A percentile compares a stretch with the other conserved stretches of the same genome.
phyloP scores from a whole-genome alignment of 2,888 invertebrate genomes.

The Thyatira batis region DNA sequence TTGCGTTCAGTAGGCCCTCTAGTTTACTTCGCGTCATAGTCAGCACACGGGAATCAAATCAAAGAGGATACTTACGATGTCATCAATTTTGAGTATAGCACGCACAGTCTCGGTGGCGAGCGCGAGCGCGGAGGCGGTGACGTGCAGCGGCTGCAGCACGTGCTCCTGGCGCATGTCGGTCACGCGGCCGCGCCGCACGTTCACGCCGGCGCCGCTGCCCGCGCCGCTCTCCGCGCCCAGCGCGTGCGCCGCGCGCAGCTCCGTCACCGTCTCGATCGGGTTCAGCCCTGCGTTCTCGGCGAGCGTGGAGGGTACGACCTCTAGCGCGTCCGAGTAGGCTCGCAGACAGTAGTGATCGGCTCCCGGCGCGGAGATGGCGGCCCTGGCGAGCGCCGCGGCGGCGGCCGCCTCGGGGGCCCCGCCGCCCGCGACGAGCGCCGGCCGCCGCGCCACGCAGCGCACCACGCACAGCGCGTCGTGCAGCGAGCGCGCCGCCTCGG shows the following conservation, averaged over 20 bases:
- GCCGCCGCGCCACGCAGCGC: conserved; percentile 97
- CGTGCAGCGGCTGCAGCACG: conserved; percentile 98
- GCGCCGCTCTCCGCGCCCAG: conserved; percentile 86
- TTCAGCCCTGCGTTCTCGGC: conserved; percentile 88
- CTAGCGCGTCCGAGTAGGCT: conserved; percentile 97
- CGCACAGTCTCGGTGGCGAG: conserved; percentile 98
- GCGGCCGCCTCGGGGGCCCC: conserved; percentile 99
- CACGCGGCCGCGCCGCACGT: conserved; percentile 97
- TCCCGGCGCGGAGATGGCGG: conserved; percentile 92
- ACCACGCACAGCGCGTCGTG: conserved; percentile 96
- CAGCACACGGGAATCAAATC: too few species aligned
- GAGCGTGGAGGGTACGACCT: conserved; percentile 83
- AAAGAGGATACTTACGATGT: conserved; percentile 89
- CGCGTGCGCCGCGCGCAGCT: conserved; percentile 96
- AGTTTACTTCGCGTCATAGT: too few species aligned
- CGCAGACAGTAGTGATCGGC: conserved; percentile 97
- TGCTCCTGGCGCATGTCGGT: conserved; percentile 98
- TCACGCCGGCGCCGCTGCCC: conserved; percentile 94
- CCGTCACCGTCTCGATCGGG: conserved; percentile 97
- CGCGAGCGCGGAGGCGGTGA: conserved; percentile 95
- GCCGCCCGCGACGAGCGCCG: conserved; percentile 96
- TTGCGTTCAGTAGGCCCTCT: too few species aligned
- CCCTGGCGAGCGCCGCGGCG: conserved; percentile 90
- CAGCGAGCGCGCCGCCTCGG: conserved; percentile 94
- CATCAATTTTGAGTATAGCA: conserved; percentile 99